Conservation (phyloP, 1,140 invertebrate species). For the Hypothenemus hampei region DNA sequence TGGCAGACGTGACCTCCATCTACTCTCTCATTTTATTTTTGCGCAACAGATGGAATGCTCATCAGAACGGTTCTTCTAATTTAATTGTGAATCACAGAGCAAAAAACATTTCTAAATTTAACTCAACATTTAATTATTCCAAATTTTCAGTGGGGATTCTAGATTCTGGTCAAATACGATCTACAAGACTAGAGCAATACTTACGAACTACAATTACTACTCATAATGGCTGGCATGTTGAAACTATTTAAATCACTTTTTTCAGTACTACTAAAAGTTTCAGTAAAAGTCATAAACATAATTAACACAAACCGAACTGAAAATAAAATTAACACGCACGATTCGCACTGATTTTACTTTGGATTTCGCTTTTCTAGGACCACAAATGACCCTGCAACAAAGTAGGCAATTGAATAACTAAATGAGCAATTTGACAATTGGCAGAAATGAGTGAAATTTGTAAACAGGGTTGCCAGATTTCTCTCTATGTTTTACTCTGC, state of each 20-base stretch:
- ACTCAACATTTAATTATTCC: not conserved
- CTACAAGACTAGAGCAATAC: constrained; percentile 2
- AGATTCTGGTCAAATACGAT: not conserved
- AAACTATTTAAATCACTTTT: constrained; percentile 30
- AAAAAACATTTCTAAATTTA: not conserved
- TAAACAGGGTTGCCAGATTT: too few species aligned
- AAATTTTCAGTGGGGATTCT: not conserved
- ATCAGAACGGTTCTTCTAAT: not conserved
- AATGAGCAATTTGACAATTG: too few species aligned
- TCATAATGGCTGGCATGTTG: constrained; percentile 40
- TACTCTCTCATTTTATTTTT: not conserved
- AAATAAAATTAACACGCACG: too few species aligned
- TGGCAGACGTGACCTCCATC: not conserved
- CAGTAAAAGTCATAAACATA: constrained; percentile 40
- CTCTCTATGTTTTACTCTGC: too few species aligned
- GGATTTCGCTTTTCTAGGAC: too few species aligned
- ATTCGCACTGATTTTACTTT: too few species aligned
- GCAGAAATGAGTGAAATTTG: too few species aligned
- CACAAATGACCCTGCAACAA: too few species aligned
- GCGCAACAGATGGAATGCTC: not conserved
- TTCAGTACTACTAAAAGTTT: constrained; percentile 34
- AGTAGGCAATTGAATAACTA: too few species aligned
- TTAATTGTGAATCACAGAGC: not conserved
- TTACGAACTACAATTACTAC: constrained; percentile 39
- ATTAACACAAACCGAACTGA: constrained; percentile 31